These are phyloP conservation scores for Heliconius sara DNA, from an alignment of 2,888 invertebrate genomes.

Conservation along the genomic window DNA sequence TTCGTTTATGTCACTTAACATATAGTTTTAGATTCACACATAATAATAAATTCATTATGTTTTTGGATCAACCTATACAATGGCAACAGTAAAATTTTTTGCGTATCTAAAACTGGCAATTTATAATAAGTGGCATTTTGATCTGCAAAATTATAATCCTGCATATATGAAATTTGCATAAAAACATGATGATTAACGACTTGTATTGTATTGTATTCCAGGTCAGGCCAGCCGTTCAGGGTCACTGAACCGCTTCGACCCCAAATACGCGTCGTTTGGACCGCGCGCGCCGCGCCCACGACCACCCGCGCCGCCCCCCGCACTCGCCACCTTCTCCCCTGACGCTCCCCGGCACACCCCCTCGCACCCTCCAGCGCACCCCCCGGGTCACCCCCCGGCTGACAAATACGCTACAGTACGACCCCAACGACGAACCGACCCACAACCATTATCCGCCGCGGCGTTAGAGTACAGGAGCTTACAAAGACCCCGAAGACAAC, in stretches of 20 bases:
- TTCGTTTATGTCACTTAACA: no score
- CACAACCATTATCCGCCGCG: constrained; percentile 82
- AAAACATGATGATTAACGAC: not conserved
- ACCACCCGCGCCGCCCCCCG: constrained; percentile 70
- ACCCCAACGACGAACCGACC: constrained; percentile 66
- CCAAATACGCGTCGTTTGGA: constrained; percentile 84
- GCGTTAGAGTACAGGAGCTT: constrained; percentile 85
- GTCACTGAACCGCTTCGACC: constrained; percentile 85
- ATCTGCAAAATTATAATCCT: no score
- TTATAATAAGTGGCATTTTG: no score
- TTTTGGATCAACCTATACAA: no score
- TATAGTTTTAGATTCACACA: no score
- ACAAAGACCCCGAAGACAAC: constrained; percentile 79
- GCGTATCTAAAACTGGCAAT: no score
- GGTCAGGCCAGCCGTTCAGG: constrained; percentile 72
- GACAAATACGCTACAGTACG: constrained; percentile 74
- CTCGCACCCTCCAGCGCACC: constrained; percentile 26
- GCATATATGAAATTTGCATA: no score
- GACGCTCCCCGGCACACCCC: constrained; percentile 50
- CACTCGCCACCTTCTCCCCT: constrained; percentile 67
- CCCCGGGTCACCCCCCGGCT: constrained; percentile 27
- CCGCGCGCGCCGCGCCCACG: constrained; percentile 79
- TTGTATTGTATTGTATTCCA: constrained; percentile 46
- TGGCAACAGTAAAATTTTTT: no score
- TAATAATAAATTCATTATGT: no score